phyloP scores from a whole-genome alignment of 2,888 invertebrate genomes.

The Caenorhabditis angaria region DNA sequence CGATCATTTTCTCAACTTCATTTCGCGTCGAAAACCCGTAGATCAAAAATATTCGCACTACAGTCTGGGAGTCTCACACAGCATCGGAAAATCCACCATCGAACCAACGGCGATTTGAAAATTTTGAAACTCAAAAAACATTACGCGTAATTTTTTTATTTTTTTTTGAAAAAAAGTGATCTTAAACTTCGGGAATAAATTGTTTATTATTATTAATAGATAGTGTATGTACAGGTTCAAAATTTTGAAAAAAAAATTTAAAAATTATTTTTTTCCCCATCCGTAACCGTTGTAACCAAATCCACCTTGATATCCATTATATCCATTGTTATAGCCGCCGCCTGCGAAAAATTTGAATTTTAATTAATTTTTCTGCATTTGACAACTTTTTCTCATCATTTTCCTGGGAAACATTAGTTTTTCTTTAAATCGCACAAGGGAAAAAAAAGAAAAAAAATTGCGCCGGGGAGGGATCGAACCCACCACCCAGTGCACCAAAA shows the following conservation, averaged over 20 bases:
- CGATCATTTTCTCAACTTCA: constrained; percentile 41
- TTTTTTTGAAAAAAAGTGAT: neutral
- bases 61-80: neutral
- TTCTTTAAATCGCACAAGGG: no score
- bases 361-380: no score
- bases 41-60: constrained; percentile 21
- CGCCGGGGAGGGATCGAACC: no score
- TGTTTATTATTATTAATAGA: neutral
- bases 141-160: neutral
- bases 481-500: no score
- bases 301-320: constrained; percentile 22
- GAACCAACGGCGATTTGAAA: constrained; percentile 36
- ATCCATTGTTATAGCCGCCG: constrained; percentile 36
- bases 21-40: constrained; percentile 25
- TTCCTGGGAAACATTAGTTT: no score
- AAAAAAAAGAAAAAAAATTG: no score
- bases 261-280: constrained; percentile 25
- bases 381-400: no score
- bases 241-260: neutral
- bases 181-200: constrained; percentile 4
- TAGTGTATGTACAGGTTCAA: neutral
- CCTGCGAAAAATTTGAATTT: no score
- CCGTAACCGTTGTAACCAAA: constrained; percentile 33
- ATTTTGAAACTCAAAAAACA: neutral
- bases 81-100: constrained; percentile 15